Conservation (phyloP, 2,888 invertebrate genomes). For the Limnephilus lunatus region DNA sequence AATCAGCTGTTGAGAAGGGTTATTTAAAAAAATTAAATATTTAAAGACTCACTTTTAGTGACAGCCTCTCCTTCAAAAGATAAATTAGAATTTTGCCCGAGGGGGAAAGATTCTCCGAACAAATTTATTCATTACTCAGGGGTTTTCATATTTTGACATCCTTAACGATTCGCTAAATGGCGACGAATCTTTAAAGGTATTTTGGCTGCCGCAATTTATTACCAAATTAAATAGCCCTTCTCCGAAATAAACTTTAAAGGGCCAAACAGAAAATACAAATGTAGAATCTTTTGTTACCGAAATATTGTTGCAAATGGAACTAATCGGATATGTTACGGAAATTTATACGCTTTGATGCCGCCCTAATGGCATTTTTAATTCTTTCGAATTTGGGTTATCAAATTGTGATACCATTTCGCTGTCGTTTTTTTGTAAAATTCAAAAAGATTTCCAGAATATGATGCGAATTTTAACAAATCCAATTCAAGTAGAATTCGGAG, state of each 20-base stretch:
- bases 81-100: constrained; percentile 28
- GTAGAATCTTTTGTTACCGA: not conserved
- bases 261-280: not conserved
- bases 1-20: not conserved
- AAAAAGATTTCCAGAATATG: not conserved
- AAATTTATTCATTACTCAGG: constrained; percentile 49
- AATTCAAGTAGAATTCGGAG: not conserved
- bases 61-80: not conserved
- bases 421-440: not conserved
- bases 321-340: not conserved
- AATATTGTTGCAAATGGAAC: not conserved
- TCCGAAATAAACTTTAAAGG: not conserved
- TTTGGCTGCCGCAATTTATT: not conserved
- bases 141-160: constrained; percentile 47
- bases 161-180: constrained; percentile 39
- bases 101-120: constrained; percentile 18
- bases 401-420: not conserved
- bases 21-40: not conserved
- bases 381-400: not conserved
- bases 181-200: constrained; percentile 20
- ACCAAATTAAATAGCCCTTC: not conserved
- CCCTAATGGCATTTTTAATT: not conserved
- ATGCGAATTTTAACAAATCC: not conserved
- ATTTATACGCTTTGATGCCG: not conserved
- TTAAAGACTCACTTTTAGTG: not conserved